Conservation (phyloP, 2,888 invertebrate genomes). For the Cheilosia soror region DNA sequence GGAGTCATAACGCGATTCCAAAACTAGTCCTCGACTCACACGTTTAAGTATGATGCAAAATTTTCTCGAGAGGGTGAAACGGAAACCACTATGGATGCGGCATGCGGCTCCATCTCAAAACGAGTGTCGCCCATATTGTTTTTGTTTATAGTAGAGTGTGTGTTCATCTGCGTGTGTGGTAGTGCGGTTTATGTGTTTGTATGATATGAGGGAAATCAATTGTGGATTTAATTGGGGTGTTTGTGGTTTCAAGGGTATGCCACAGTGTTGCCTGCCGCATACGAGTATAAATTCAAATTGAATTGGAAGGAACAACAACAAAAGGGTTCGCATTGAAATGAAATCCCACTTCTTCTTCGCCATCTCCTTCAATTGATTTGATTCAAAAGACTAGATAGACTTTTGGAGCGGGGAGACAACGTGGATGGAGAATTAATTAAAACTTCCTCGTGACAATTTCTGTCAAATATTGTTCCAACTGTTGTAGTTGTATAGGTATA, state of each 20-base stretch:
- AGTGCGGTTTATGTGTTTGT: conserved; percentile 30
- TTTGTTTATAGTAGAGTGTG: not conserved
- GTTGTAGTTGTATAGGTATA: conserved; percentile 20
- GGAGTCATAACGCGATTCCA: too few relatives aligned
- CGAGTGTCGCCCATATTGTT: too few relatives aligned
- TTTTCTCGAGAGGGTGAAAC: too few relatives aligned
- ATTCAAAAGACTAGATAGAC: not conserved
- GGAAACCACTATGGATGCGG: too few relatives aligned
- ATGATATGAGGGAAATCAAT: conserved; percentile 52
- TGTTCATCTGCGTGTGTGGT: conserved; percentile 10
- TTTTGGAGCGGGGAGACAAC: too few relatives aligned
- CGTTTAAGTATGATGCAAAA: too few relatives aligned
- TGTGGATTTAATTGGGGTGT: conserved; percentile 49
- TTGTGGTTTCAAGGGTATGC: conserved; percentile 52
- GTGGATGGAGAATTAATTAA: conserved; percentile 61
- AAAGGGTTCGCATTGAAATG: conserved; percentile 18
- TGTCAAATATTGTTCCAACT: conserved; percentile 51
- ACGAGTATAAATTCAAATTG: conserved; percentile 34
- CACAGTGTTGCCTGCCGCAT: conserved; percentile 28
- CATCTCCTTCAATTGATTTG: not conserved
- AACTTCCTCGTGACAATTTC: conserved; percentile 65
- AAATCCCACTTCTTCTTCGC: not conserved
- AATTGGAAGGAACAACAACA: conserved; percentile 30
- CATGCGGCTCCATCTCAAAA: too few relatives aligned
- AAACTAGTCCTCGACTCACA: too few relatives aligned